Evolutionary conservation across 2,888 invertebrate species (phyloP), one percentile per base, ranked within the genome.

Genomic region (Caenorhabditis uteleia): DNA sequence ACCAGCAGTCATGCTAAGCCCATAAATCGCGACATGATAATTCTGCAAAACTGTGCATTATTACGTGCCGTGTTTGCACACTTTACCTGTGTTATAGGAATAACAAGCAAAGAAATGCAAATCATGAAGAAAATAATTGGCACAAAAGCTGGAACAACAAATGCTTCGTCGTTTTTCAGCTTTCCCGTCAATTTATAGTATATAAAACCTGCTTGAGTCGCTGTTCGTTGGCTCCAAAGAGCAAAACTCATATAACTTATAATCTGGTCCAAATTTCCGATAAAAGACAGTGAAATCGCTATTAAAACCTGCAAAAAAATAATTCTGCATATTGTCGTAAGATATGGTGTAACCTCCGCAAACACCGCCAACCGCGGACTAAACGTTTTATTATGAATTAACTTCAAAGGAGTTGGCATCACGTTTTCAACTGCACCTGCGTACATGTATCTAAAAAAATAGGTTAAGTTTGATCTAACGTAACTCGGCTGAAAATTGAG

Each of bases 191-290:
- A 45, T 26, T 70, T 70, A 55, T 57, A 67, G 51, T 67, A 70
- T 34, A 70, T 67, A 43, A 70, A 70, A 18, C 67, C 70, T n/a
- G 50, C 57, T 46, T 72, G 57, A 2, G 72, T 72, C 43, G 67
- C 62, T 6, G 69, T 61, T 38, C 78, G 53, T 42, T 80, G 77
- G 33, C 77, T 53, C 72, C 76, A 75, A 10, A 77, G 48, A 0
- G 79, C 76, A 43, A 74, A 80, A 7, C 74, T 71, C 77, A 78
- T 77, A 56, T 80, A 80, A 26, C 68, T 70, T 50, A 80, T 77
- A 20, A 80, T 67, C 20, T 75, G 62, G 42, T 80, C 78, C 12
- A 80, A 55, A 33, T 78, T 68, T 21, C 79, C 77, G 16, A 80
- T 65, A 49, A 80, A 80, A 2, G 73, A 69, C 1, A 80, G 51